These are phyloP conservation scores for Chinchilla lanigera DNA, from an alignment of 2,113 vertebrate species.

Conservation along the genomic window DNA sequence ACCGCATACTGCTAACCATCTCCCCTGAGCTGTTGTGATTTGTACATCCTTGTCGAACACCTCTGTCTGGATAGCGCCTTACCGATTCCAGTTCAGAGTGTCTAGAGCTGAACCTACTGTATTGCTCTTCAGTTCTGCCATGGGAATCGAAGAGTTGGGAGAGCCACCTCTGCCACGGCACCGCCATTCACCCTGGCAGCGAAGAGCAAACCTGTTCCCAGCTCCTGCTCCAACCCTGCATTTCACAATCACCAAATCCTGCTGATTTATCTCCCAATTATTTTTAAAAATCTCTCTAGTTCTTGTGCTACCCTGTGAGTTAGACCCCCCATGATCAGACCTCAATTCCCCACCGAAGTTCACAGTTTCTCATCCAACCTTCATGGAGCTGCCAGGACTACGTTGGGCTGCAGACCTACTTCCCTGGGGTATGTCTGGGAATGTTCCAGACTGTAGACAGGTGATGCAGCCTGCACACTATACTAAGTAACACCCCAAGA, in stretches of 20 bases:
- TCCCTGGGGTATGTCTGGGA: not conserved
- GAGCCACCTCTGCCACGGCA: not conserved
- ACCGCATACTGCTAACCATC: not conserved
- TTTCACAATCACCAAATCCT: not conserved
- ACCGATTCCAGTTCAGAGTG: not conserved
- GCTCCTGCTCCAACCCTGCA: too few relatives aligned
- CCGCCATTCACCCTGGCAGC: too few relatives aligned
- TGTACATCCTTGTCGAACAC: too few relatives aligned
- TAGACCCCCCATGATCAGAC: rapidly evolving
- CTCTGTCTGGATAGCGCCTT: not conserved
- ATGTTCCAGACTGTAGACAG: not conserved
- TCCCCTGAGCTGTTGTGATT: not conserved
- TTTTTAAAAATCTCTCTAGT: not conserved
- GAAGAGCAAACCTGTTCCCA: not conserved
- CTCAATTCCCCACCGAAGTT: rapidly evolving
- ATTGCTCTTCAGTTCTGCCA: not conserved
- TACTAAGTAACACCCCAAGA: not conserved
- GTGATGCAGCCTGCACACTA: not conserved
- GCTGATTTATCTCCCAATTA: not conserved
- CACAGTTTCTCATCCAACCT: not conserved
- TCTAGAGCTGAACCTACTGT: not conserved
- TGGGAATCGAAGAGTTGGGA: not conserved
- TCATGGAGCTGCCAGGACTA: not conserved
- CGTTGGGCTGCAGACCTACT: rapidly evolving
- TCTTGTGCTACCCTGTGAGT: too few relatives aligned